Evolutionary conservation across 2,888 invertebrate species (phyloP), one percentile per base, ranked within the genome.

Genomic region (Drosophila mimetica): DNA sequence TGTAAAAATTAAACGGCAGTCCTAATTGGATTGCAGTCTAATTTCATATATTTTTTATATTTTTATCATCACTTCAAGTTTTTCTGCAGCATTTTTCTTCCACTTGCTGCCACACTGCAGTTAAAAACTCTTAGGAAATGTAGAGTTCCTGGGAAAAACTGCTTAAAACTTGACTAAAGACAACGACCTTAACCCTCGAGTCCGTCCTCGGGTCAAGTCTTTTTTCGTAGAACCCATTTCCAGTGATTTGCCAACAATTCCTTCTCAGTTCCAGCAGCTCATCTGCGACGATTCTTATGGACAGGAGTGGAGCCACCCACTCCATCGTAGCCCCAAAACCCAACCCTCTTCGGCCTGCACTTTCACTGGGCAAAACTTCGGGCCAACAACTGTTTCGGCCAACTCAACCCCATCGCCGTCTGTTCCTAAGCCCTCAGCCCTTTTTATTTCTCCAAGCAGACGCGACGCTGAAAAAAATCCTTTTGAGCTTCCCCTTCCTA

Each of bases 281-380:
- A 41, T 41, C 53, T 54, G 54, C 37, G 36, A 36, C 65, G 28
- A 42, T 61, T 72, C 52, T 51, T 48, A 25, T 48, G 22, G 47
- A 25, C 25, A 13, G 28, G 13, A 7, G 16, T 16, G 11, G 28
- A 9, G 22, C 13, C 48, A 34, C 16, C 37, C 30, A 16, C 37
- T 37, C 14, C 9, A 37, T 16, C 18, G 16, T 0, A 4, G 0
- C 39, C 11, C 8, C 11, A 4, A 39, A 5, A 20, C 30, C 63
- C 47, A 41, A 30, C 6, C 42, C 41, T 18, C 7, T 14, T 37
- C n/a, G 18, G n/a, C 52, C 73, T 80, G 89, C 78, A 83, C 82
- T 83, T 83, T 83, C 82, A 83, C 82, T 83, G 87, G 72, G 51
- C 71, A 65, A 73, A 84, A 72, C 74, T 63, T 63, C 20, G 30